Evolutionary conservation across 2,888 invertebrate genomes (phyloP).

Genomic region (Acanthosepion lycidas): DNA sequence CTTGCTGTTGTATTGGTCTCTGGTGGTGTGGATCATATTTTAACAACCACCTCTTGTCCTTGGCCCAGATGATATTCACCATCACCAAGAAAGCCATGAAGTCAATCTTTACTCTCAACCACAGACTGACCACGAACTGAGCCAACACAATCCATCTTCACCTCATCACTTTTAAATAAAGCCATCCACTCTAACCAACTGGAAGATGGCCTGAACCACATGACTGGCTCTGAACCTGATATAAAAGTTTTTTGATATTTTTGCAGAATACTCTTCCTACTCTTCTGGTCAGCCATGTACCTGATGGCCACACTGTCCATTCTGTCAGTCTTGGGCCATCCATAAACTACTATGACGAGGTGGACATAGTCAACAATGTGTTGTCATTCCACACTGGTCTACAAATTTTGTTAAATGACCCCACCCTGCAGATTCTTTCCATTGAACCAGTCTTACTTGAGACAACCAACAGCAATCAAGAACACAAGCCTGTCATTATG

Average conservation of each 20-base stretch:
- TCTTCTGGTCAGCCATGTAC: neutral
- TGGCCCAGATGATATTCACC: neutral
- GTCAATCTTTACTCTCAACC: neutral
- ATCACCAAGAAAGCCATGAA: neutral
- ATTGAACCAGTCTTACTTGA: conserved; percentile 24
- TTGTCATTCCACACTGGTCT: neutral
- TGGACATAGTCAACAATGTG: neutral
- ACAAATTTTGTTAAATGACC: neutral
- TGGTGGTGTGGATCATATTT: neutral
- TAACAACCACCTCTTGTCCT: neutral
- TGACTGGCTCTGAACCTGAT: neutral
- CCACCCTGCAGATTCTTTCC: neutral
- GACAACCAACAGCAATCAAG: neutral
- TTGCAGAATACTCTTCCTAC: neutral
- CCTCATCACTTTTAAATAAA: neutral
- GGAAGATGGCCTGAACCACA: neutral
- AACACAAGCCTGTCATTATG: neutral
- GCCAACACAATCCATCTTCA: neutral
- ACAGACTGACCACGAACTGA: neutral
- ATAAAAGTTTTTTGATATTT: conserved; percentile 20
- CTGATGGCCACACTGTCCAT: neutral
- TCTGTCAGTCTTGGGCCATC: conserved; percentile 12
- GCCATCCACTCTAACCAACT: conserved; percentile 3
- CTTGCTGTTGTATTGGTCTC: conserved; percentile 8
- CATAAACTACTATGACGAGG: conserved; percentile 6